Conservation (phyloP, 1,140 invertebrate species). For the Ips nitidus region DNA sequence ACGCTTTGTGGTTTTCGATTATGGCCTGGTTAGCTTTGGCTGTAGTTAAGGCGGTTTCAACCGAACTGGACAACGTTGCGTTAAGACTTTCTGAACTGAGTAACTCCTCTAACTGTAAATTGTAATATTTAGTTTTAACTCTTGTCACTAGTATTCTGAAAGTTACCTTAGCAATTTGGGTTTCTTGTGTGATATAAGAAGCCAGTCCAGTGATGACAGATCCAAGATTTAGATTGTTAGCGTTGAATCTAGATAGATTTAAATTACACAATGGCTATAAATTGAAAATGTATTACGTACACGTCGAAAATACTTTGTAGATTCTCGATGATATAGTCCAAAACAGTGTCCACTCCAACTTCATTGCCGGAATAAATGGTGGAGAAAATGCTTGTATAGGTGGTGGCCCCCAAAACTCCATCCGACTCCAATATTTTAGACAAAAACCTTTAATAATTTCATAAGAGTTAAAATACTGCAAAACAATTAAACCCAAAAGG, state of each 20-base stretch:
- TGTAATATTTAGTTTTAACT: not conserved
- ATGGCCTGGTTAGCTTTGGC: slow-evolving; percentile 1
- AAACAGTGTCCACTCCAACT: slow-evolving; percentile 52
- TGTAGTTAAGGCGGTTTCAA: not conserved
- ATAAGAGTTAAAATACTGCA: not conserved
- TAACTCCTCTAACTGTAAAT: slow-evolving; percentile 5
- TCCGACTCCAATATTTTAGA: slow-evolving; percentile 9
- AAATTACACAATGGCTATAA: not conserved
- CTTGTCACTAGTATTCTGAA: not conserved
- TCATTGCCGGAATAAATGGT: slow-evolving; percentile 51
- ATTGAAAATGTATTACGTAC: slow-evolving; percentile 6
- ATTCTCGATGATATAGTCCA: slow-evolving; percentile 53
- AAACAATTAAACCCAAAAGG: not conserved
- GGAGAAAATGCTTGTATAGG: slow-evolving; percentile 48
- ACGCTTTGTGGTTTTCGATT: not conserved
- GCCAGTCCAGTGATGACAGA: slow-evolving; percentile 1
- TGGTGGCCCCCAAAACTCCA: slow-evolving; percentile 41
- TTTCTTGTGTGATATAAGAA: not conserved
- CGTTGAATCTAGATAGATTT: not conserved
- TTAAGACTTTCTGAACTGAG: not conserved
- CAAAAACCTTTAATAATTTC: slow-evolving; percentile 20
- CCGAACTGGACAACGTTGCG: not conserved
- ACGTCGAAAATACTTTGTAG: slow-evolving; percentile 9
- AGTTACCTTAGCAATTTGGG: slow-evolving; percentile 3
- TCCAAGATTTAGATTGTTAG: slow-evolving; percentile 7